A percentile compares a stretch with the other conserved stretches of the same genome.
These are phyloP conservation scores for Holotrichia oblita DNA, from an alignment of 1,140 invertebrate genomes.

Conservation along the genomic window DNA sequence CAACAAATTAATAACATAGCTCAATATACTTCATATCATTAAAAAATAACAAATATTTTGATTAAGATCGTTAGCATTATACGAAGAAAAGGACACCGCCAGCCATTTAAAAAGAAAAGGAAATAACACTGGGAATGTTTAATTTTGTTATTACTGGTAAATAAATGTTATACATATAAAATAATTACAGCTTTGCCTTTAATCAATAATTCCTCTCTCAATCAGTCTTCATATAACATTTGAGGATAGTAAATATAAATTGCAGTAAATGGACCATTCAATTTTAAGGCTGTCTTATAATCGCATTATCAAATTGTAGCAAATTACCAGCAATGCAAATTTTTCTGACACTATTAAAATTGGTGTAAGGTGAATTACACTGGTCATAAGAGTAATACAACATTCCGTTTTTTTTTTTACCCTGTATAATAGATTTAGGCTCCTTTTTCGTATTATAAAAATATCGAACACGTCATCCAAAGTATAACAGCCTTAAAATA, in stretches of 20 bases:
- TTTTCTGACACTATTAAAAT: background rate
- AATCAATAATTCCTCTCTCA: slow-evolving; percentile 1
- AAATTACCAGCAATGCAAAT: background rate
- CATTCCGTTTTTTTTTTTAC: background rate
- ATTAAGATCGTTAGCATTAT: slow-evolving; percentile 32
- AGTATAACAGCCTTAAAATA: slow-evolving; percentile 26
- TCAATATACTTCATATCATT: slow-evolving; percentile 22
- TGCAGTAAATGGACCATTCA: background rate
- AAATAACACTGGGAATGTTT: slow-evolving; percentile 56
- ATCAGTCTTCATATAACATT: slow-evolving; percentile 29
- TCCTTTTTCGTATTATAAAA: background rate
- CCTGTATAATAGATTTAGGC: slow-evolving; percentile 1
- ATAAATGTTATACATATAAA: slow-evolving; percentile 36
- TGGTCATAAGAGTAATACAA: background rate
- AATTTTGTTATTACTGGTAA: slow-evolving; percentile 41
- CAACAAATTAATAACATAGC: slow-evolving; percentile 36
- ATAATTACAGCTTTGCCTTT: background rate
- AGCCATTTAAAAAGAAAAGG: slow-evolving; percentile 27
- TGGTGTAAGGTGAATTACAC: background rate
- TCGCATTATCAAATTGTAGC: background rate
- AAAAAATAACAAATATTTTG: slow-evolving; percentile 36
- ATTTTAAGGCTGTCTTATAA: slow-evolving; percentile 15
- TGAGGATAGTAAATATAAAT: background rate
- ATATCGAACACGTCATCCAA: background rate
- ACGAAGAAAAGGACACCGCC: slow-evolving; percentile 27